Evolutionary conservation across 2,888 invertebrate species (phyloP).

Genomic region (Habrosyne pyritoides): DNA sequence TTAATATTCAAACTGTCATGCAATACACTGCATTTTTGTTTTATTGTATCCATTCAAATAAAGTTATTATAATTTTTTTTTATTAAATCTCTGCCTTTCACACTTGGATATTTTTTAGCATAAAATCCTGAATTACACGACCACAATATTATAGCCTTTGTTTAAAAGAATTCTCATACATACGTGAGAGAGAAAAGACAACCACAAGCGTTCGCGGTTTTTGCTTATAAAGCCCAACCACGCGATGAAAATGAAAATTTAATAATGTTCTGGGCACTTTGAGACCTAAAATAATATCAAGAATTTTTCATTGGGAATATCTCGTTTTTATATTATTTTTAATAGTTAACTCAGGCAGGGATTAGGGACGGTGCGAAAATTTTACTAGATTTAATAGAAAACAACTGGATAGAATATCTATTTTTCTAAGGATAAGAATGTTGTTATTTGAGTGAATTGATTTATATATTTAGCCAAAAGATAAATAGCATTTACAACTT

Average conservation of each 20-base stretch:
- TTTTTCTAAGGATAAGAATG: background rate
- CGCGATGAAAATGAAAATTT: slow-evolving; percentile 8
- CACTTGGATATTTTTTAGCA: no score
- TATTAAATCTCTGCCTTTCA: no score
- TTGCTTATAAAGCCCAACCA: slow-evolving; percentile 6
- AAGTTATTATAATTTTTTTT: no score
- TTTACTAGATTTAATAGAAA: no score
- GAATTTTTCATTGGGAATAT: background rate
- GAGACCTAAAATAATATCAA: slow-evolving; percentile 2
- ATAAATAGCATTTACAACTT: no score
- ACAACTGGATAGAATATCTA: no score
- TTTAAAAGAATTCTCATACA: slow-evolving; percentile 1
- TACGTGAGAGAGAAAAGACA: background rate
- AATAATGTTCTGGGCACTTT: slow-evolving; percentile 9
- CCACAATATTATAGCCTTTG: slow-evolving; percentile 1
- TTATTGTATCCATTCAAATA: no score
- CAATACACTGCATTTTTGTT: no score
- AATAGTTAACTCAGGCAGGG: background rate
- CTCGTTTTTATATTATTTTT: background rate
- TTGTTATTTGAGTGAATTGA: no score
- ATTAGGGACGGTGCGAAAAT: background rate
- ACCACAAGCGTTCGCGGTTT: slow-evolving; percentile 8
- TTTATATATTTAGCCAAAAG: no score
- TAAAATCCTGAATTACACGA: background rate
- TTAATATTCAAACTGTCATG: no score